These are phyloP conservation scores for Gambusia affinis DNA, from an alignment of 2,113 vertebrate species.

Conservation along the genomic window DNA sequence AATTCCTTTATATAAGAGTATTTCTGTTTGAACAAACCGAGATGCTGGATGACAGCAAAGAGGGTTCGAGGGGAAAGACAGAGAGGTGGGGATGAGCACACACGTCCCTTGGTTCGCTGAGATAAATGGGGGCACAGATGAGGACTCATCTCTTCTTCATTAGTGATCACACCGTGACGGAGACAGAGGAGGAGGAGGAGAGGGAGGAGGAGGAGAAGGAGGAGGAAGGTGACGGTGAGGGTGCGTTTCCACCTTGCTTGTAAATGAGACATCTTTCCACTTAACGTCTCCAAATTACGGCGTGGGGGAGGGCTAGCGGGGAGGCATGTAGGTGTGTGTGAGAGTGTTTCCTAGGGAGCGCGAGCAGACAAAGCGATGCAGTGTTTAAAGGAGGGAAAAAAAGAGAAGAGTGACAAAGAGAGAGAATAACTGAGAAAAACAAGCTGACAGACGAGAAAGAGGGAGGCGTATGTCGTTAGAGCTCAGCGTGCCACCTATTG, in stretches of 20 bases:
- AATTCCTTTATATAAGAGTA: conserved; percentile 21
- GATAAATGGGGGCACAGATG: conserved; percentile 76
- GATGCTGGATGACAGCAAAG: conserved; percentile 15
- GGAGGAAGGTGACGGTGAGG: conserved; percentile 42
- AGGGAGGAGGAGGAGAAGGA: conserved; percentile 35
- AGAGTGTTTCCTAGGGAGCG: conserved; percentile 15
- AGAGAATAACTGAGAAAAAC: conserved; percentile 36
- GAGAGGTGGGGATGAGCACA: conserved; percentile 48
- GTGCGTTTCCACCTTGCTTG: conserved; percentile 63
- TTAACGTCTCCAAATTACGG: conserved; percentile 51
- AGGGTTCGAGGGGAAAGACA: conserved; percentile 31
- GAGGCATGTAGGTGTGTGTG: conserved; percentile 3
- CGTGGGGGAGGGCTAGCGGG: conserved; percentile 1
- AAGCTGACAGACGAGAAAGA: conserved; percentile 56
- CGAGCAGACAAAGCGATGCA: conserved; percentile 15
- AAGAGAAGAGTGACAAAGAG: conserved; percentile 28
- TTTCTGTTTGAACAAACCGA: conserved; percentile 15
- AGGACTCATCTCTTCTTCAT: conserved; percentile 81
- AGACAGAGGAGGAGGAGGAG: conserved; percentile 34
- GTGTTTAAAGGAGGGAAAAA: conserved; percentile 10
- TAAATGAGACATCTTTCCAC: conserved; percentile 73
- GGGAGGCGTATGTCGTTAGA: conserved; percentile 56
- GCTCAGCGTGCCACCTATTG: conserved; percentile 59
- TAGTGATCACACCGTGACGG: conserved; percentile 78
- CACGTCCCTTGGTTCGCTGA: conserved; percentile 57